Base-by-base conservation (phyloP, 1,140 invertebrate species). In the Drosophila pachea region DNA sequence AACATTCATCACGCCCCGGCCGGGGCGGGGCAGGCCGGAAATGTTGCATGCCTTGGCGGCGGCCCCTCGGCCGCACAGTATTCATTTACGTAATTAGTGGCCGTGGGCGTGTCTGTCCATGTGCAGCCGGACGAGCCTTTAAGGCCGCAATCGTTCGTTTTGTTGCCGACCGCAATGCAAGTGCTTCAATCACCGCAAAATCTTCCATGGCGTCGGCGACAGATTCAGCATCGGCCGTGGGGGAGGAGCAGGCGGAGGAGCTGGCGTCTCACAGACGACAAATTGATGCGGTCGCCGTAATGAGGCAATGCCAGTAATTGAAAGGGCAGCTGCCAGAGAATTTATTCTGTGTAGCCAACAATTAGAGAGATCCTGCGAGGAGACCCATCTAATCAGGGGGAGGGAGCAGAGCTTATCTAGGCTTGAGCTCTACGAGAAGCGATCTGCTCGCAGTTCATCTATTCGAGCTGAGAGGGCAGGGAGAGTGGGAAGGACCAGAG, bases 51-150 rank as follows among this genome's bases (percentile, higher is more conserved):
- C 0, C 7, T 16, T 35, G 36, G 9, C 47, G 16, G 36, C 31
- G 43, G 31, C 50, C 50, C 29, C 47, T 35, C 11, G 53, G 29
- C 53, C 53, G 33, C 75, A 73, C 60, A 73, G 76, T 69, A 83
- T 83, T 83, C 78, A 83, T 83, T 83, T 83, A 71, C 78, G 79
- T 83, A 83, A 83, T 83, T 83, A 83, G 78, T 83, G 79, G 69
- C 73, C 79, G n/a, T n/a, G 70, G 70, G 79, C 60, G 49, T 67
- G 68, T 55, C 62, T 54, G 40, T 16, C 40, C 22, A 61, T 67
- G 64, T 45, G 40, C 32, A 56, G 54, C 22, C 36, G 36, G 38
- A 38, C 54, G 54, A n/a, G 1, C n/a, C 36, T 12, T 22, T 22
- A 9, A 53, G 74, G 50, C 64, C 64, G 53, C 69, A 56, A 48